phyloP scores from a whole-genome alignment of 2,113 vertebrate species.

The Gavialis gangeticus region DNA sequence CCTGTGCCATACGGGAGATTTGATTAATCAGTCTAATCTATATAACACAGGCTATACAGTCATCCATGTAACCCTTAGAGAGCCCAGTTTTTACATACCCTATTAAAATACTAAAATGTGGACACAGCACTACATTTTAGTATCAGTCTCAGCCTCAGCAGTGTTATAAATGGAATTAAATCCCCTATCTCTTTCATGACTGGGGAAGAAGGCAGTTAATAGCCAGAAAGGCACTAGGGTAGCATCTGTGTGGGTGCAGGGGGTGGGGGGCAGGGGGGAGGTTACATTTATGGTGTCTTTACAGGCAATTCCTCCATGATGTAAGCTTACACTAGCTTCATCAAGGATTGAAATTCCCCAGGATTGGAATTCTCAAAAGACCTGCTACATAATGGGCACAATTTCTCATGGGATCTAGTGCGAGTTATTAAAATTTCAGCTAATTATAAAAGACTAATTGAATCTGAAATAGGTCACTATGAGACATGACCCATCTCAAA shows the following conservation, averaged over 20 bases:
- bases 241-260: neutral
- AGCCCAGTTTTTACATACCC: neutral
- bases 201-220: neutral
- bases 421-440: constrained; percentile 36
- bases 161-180: neutral
- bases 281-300: neutral
- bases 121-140: neutral
- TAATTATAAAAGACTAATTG: constrained; percentile 59
- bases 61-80: too few relatives aligned
- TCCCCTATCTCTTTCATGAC: neutral
- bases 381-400: neutral
- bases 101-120: neutral
- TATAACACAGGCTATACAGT: too few relatives aligned
- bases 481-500: constrained; percentile 17
- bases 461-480: constrained; percentile 33
- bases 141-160: neutral
- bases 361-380: neutral
- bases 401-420: neutral
- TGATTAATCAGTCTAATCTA: too few relatives aligned
- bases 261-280: too few relatives aligned
- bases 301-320: neutral
- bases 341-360: neutral
- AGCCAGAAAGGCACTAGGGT: neutral
- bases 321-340: neutral
- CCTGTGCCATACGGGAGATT: too few relatives aligned